Evolutionary conservation across 2,888 invertebrate species (phyloP), one percentile per base, ranked within the genome.

Genomic region (Lasioglossum morio): DNA sequence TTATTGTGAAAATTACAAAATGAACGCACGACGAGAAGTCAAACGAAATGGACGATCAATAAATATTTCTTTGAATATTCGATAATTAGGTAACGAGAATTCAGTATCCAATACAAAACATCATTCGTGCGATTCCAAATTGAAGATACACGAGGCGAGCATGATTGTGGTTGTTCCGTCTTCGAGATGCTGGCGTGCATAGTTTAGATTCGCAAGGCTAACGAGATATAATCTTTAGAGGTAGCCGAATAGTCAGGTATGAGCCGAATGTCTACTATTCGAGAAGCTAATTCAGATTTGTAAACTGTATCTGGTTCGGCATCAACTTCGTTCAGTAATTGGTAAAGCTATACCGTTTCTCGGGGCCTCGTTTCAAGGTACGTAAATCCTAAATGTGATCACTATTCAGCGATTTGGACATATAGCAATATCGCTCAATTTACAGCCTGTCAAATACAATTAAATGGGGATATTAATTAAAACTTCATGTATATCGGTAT

Each of bases 201-300:
- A 81, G 87, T 87, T 87, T 72, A 87, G 77, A 83, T 87, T 83
- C 77, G 72, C 74, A 74, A 73, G 73, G 74, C 80, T 86, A 83
- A 87, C 87, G 66, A 83, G 77, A 73, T 83, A 77, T 80, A 87
- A 87, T 87, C 87, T 77, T 78, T 34, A 30, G 69, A 69, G 81
- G 16, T 57, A 27, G 19, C 10, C 53, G 53, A 57, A 46, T 46
- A 46, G 57, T 37, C 87, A 81, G 77, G 80, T 85, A 85, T 80
- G 85, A 85, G 63, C 72, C 84, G 83, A 81, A 84, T 60, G 76
- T 87, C 84, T 81, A 72, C 87, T 30, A 80, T 73, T 81, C 87
- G 73, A 81, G 79, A 81, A 77, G 70, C 63, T 84, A 81, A 84
- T 87, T 81, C 87, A 84, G 81, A 77, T 84, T 84, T 80, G 83